Base-by-base conservation (phyloP, 2,113 vertebrate species). In the Haemorhous mexicanus region DNA sequence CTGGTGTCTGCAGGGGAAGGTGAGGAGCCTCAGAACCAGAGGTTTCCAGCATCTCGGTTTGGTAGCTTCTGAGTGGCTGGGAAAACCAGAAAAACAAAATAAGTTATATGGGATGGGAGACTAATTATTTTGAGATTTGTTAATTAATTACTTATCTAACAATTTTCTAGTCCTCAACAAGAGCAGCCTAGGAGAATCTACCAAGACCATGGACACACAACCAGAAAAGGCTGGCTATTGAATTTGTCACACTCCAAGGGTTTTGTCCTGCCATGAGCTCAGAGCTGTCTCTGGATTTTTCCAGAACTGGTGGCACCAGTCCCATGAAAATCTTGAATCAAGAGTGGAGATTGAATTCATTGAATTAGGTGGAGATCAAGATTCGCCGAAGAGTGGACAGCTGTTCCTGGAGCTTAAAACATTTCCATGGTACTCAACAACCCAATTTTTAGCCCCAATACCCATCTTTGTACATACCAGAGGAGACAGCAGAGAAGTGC, bases 201-300 rank as follows among this genome's bases (percentile, higher is more conserved):
- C 53, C 75, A 69, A n/a, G 26, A 23, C 49, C 7, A 24, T 3
- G 32, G 35, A 47, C 27, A 52, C 13, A 55, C 8, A 73, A 55
- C 26, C 26, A 11, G 58, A 62, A 62, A 47, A 10, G 20, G 24
- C 1, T 44, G 27, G 41, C 30, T 75, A 19, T 2, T 1, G 9
- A 55, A 53, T 35, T 64, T 3, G 3, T 33, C 28, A 7, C 2
- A 3, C 5, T n/a, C 6, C 33, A 23, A 69, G 61, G 11, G 0
- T 30, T 93, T 49, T 61, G 73, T 13, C 13, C 74, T 50, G 52
- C 41, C 6, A 8, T 5, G 41, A 9, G 15, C 66, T 26, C 61
- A 76, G 52, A 27, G 23, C 26, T 61, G 41, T 33, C 35, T 67
- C 69, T 46, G 63, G 19, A 8, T 56, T 72, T 86, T 52, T 32